Base-by-base conservation (phyloP, 2,888 invertebrate genomes). In the Formica aserva region DNA sequence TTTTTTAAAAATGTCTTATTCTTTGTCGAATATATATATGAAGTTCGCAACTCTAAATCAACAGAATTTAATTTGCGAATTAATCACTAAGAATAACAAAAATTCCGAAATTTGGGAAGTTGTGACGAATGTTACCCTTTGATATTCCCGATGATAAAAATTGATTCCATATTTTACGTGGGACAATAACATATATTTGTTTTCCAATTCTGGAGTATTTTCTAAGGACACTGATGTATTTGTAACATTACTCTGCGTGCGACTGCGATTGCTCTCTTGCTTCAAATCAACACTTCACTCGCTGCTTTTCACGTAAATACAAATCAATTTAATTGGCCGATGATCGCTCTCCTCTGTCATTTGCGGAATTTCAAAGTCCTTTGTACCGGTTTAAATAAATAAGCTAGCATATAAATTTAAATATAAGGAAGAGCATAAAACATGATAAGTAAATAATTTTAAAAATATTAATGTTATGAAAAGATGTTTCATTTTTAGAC, bases 321-420 rank as follows among this genome's bases (percentile, higher is more conserved):
- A n/a, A 48, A 66, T 48, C 45, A 11, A 0, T 8, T 65, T 65
- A 63, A 75, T 63, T 76, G 18, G 18, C 26, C 57, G 22, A 76
- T 65, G 13, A 4, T 35, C 35, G 32, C n/a, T 45, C 45, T 60
- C 4, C 4, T 18, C 11, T 6, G 1, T 35, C n/a, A 26, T 22
- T 15, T 18, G n/a, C 4, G 26, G 3, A 5, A 52, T 74, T 74
- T 41, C n/a, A 18, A 57, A 0, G 0, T 5, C 6, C 5, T 45
- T 45, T 22, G 15, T 18, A 38, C n/a, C 26, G 18, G 4, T 38
- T 66, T 66, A 76, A 65, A 52, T 38, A 48, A 63, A 45, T 55
- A 6, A 48, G 18, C 18, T 18, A 2, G 18, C 18, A 48, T 48
- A 18, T 18, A 48, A 48, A 48, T 48, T 18, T 18, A 48, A 18